Conservation (phyloP, 2,797 vertebrate species). For the Fringilla coelebs region DNA sequence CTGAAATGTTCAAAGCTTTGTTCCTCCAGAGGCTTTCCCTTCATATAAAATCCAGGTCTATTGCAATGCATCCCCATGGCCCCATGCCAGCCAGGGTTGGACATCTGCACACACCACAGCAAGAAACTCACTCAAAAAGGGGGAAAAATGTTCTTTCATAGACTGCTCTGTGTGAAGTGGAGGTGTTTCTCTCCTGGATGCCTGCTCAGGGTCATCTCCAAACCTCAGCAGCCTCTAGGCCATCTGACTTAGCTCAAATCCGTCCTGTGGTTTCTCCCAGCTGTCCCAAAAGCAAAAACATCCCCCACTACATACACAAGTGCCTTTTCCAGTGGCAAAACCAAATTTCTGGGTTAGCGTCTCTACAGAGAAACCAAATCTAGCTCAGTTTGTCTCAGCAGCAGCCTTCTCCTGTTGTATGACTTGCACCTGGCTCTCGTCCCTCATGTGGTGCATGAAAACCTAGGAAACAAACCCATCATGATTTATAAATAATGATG, state of each 20-base stretch:
- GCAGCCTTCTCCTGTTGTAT: neutral
- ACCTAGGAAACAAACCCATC: neutral
- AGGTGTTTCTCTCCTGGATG: neutral
- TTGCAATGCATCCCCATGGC: slow-evolving; percentile 38
- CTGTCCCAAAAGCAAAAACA: neutral
- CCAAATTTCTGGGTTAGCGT: neutral
- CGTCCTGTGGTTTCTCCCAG: neutral
- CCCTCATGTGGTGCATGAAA: fast-evolving
- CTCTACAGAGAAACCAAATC: neutral
- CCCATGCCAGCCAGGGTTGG: neutral
- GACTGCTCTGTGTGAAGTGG: neutral
- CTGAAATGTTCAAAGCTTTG: slow-evolving; percentile 37
- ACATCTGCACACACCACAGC: slow-evolving; percentile 26
- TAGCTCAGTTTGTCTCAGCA: neutral
- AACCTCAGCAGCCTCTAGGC: neutral
- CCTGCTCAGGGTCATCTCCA: neutral
- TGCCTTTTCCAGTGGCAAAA: neutral
- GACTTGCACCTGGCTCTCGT: neutral
- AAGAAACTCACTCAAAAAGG: slow-evolving; percentile 25
- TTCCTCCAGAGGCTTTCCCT: slow-evolving; percentile 50
- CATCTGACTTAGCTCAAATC: neutral
- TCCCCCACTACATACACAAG: fast-evolving
- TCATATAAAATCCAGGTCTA: slow-evolving; percentile 9
- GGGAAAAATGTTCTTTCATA: neutral
- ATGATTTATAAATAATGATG: neutral